These are phyloP conservation scores for Timandra comae DNA, from an alignment of 2,888 invertebrate species.

Conservation along the genomic window DNA sequence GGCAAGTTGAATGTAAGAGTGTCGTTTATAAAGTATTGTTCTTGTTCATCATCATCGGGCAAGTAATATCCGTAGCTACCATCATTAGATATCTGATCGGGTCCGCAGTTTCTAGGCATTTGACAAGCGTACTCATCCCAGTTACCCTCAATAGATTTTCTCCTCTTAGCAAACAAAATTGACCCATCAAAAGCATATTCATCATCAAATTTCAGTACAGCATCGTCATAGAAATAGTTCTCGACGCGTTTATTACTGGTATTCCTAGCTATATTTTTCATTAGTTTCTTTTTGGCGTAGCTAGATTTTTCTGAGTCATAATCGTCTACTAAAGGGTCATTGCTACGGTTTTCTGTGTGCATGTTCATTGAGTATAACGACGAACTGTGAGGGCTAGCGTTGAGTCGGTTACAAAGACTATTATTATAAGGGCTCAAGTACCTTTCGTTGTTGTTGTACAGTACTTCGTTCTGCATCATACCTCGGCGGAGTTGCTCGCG, in stretches of 20 bases:
- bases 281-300: constrained; percentile 63
- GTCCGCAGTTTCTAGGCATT: constrained; percentile 41
- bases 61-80: constrained; percentile 69
- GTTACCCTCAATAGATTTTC: constrained; percentile 62
- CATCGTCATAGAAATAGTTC: constrained; percentile 71
- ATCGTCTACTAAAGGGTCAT: constrained; percentile 67
- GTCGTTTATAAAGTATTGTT: constrained; percentile 62
- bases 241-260: constrained; percentile 44
- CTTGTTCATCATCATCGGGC: constrained; percentile 58
- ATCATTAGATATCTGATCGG: constrained; percentile 58
- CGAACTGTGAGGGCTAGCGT: constrained; percentile 54
- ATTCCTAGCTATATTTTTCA: constrained; percentile 68
- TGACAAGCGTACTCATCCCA: constrained; percentile 56
- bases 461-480: constrained; percentile 56
- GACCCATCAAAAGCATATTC: constrained; percentile 71
- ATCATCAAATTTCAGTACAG: constrained; percentile 66
- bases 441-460: constrained; percentile 51
- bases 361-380: constrained; percentile 61
- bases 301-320: constrained; percentile 68
- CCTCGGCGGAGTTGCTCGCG: constrained; percentile 61
- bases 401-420: constrained; percentile 41
- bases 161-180: constrained; percentile 62
- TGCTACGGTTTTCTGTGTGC: constrained; percentile 56
- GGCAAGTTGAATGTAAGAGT: constrained; percentile 66
- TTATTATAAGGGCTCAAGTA: constrained; percentile 47